A percentile compares a stretch with the other conserved stretches of the same genome.
Evolutionary conservation across 2,888 invertebrate species (phyloP).

Genomic region (Lymantria monacha): DNA sequence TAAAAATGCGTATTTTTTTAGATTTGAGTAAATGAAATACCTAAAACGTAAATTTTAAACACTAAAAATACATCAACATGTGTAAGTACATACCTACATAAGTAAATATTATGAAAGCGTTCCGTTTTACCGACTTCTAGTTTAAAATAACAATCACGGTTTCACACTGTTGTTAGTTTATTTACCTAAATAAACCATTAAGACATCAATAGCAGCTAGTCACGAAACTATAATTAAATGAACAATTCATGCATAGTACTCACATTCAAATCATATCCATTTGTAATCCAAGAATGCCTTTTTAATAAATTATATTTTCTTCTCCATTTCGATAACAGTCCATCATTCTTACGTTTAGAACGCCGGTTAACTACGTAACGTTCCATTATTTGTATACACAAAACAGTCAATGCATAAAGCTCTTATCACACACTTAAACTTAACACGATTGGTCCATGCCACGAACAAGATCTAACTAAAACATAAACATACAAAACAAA

Average conservation of each 20-base stretch:
- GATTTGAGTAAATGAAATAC: too few relatives aligned
- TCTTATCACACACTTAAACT: slow-evolving; percentile 26
- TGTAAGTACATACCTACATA: too few relatives aligned
- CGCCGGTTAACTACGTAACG: slow-evolving; percentile 66
- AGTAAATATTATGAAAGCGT: background rate
- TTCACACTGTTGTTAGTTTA: background rate
- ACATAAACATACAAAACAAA: slow-evolving; percentile 44
- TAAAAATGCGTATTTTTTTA: too few relatives aligned
- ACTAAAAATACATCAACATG: too few relatives aligned
- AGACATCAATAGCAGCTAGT: slow-evolving; percentile 3
- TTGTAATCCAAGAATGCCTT: slow-evolving; percentile 62
- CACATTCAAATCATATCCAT: slow-evolving; percentile 70
- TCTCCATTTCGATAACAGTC: slow-evolving; percentile 65
- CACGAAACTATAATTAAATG: slow-evolving; percentile 1
- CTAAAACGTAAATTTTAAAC: too few relatives aligned
- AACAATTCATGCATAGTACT: slow-evolving; percentile 36
- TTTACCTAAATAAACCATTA: slow-evolving; percentile 2
- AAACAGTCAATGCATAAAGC: slow-evolving; percentile 39
- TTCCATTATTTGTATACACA: slow-evolving; percentile 57
- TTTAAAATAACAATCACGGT: slow-evolving; percentile 4
- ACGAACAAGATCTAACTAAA: slow-evolving; percentile 62
- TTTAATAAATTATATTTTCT: slow-evolving; percentile 61
- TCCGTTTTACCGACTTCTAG: background rate
- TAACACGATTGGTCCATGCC: slow-evolving; percentile 54
- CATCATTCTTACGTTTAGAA: slow-evolving; percentile 64